Base-by-base conservation (phyloP, 2,888 invertebrate genomes). In the Clusia tigrina region DNA sequence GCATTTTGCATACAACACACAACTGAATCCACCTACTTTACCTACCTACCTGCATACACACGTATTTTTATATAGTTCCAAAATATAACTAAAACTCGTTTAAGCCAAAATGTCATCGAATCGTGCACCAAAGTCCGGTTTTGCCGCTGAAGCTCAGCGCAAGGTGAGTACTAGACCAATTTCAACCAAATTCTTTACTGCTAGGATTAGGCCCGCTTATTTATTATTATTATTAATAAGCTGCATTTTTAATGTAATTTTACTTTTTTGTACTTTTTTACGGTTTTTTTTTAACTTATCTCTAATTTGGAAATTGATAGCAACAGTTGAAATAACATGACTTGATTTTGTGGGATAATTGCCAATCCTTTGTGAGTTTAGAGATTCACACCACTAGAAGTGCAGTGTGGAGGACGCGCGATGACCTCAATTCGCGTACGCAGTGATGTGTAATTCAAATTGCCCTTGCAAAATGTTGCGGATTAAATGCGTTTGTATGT, bases 61-160 rank as follows among this genome's bases (percentile, higher is more conserved):
- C 38, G 58, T 62, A 70, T 66, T 71, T 70, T 71, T 69, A 60
- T 68, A 70, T 70, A 69, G 68, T 73, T 70, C 68, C 71, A 62
- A 62, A 57, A 62, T n/a, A 67, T 63, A 48, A 59, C 20, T 54
- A 26, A 59, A 62, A 63, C 60, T 64, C 66, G 62, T 32, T 56
- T 53, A 53, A 61, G 55, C 54, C 68, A 77, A 78, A 76, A 83
- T 83, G 84, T 81, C 84, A 69, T 79, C 79, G 69, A 83, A 83
- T 75, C 83, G 83, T 77, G 83, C 83, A 72, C 78, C 83, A 74
- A 83, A 83, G 76, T 83, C 83, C 73, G 96, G 96, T 89, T 94
- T 96, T 87, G 96, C 96, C 75, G 95, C 96, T 64, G 96, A 96
- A 85, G 95, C 96, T 59, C 96, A 96, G 85, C 89, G 93, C 83